Evolutionary conservation across 2,113 vertebrate genomes (phyloP), one percentile per base, ranked within the genome.

Genomic region (Orcinus orca): DNA sequence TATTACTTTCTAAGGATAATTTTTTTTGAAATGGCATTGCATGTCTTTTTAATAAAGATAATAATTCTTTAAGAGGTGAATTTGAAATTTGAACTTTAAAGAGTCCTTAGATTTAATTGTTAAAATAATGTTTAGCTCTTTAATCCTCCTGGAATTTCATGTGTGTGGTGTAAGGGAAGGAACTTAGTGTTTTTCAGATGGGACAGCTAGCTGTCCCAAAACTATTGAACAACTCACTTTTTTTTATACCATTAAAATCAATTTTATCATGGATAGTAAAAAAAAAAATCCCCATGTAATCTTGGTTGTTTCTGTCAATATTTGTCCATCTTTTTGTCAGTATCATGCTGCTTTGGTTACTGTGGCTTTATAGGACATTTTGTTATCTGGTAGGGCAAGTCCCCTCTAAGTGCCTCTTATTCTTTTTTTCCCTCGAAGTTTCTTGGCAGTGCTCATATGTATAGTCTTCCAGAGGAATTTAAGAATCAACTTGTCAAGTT

Each of bases 381-480:
- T 90, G 76, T 74, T 92, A 77, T 95, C 90, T 90, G 31, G 29
- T 36, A 70, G 77, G 55, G 41, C 87, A 96, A 96, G 87, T 65
- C 6, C 38, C 58, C 60, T 31, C 13, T 58, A 70, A 47, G 31
- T 62, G 55, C 33, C 29, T 88, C 74, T 85, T 77, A 25, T 38
- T 60, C 50, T 76, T 41, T 79, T 83, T 62, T 47, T 6, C 14
- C 36, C 47, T 63, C 38, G 55, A 15, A 77, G 38, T 44, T 89
- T 95, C 68, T 96, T 94, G 96, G 84, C 84, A 73, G 25, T 71
- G 60, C 10, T 95, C 44, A 3, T 33, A 13, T 94, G 88, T 97
- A 96, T 96, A 97, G 97, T 95, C 93, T 98, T 89, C 71, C 68
- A 84, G 84, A 90, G 53, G 13, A 74, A 92, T 92, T 97, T 96